A percentile compares a stretch with the other conserved stretches of the same genome.
These are phyloP conservation scores for Luscinia megarhynchos DNA, from an alignment of 2,797 vertebrate genomes.

Conservation along the genomic window DNA sequence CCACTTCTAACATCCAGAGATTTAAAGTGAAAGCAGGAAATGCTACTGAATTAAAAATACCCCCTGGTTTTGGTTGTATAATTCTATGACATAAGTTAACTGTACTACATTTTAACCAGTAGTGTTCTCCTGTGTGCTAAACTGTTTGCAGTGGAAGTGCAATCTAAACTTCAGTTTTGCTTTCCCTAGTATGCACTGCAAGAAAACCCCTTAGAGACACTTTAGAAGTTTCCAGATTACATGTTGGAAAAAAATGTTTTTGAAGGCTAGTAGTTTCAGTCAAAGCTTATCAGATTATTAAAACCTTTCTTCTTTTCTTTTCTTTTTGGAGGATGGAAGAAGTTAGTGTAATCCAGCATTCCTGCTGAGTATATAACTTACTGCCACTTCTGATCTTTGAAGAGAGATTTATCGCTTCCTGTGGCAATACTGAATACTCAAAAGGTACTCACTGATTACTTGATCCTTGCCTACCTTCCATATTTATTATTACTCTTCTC, in stretches of 20 bases:
- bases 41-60: not conserved
- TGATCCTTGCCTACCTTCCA: not conserved
- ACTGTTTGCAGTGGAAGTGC: not conserved
- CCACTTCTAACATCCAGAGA: not conserved
- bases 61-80: not conserved
- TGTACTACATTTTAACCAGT: not conserved
- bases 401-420: conserved; percentile 38
- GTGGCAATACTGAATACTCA: conserved; percentile 37
- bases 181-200: not conserved
- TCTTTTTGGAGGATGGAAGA: conserved; percentile 59
- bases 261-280: not conserved
- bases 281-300: conserved; percentile 9
- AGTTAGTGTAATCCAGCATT: conserved; percentile 42
- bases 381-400: conserved; percentile 40
- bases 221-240: not conserved
- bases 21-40: not conserved
- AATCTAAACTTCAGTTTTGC: not conserved
- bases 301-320: conserved; percentile 49
- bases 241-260: not conserved
- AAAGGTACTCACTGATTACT: conserved; percentile 44
- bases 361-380: conserved; percentile 37
- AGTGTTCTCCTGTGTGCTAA: not conserved
- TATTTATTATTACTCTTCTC: not conserved
- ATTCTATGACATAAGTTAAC: not conserved
- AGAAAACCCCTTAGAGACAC: not conserved